Conservation (phyloP, 2,888 invertebrate species). For the Gymnosoma rotundatum region DNA sequence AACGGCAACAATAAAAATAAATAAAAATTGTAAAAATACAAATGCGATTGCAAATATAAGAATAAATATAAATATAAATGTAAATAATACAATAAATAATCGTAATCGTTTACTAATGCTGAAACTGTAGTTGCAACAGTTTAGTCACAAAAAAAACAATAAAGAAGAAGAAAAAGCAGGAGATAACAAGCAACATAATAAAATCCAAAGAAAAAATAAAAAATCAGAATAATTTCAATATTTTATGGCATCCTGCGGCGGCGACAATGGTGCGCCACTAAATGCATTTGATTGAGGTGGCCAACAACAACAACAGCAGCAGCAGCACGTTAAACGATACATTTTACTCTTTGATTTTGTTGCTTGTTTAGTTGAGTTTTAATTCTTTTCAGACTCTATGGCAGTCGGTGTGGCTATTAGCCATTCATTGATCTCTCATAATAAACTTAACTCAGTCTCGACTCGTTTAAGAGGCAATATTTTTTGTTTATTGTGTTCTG, state of each 20-base stretch:
- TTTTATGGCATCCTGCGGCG: slow-evolving; percentile 70
- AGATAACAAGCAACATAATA: slow-evolving; percentile 3
- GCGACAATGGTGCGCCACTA: slow-evolving; percentile 70
- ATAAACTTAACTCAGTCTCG: slow-evolving; percentile 12
- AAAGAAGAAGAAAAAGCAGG: not conserved
- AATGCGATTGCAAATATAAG: slow-evolving; percentile 25
- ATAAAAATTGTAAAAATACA: slow-evolving; percentile 48
- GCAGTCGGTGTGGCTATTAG: slow-evolving; percentile 15
- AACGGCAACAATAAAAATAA: slow-evolving; percentile 45
- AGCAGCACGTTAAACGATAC: not conserved
- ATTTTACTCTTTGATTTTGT: not conserved
- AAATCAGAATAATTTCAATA: slow-evolving; percentile 51
- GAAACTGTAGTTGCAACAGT: slow-evolving; percentile 61
- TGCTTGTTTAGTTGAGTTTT: not conserved
- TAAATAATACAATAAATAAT: slow-evolving; percentile 64
- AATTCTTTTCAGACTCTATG: slow-evolving; percentile 15
- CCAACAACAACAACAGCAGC: slow-evolving; percentile 15
- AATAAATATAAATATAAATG: slow-evolving; percentile 45
- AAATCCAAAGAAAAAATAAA: not conserved
- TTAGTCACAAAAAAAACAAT: slow-evolving; percentile 29
- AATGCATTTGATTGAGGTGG: slow-evolving; percentile 55
- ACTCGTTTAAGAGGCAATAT: slow-evolving; percentile 4
- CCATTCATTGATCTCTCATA: slow-evolving; percentile 22
- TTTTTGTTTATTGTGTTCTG: slow-evolving; percentile 5
- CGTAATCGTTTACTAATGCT: slow-evolving; percentile 56